Evolutionary conservation across 64 coral and sea anemone genomes (phyloP), one percentile per base, ranked within the genome.

Genomic region (Trachythela sp.): DNA sequence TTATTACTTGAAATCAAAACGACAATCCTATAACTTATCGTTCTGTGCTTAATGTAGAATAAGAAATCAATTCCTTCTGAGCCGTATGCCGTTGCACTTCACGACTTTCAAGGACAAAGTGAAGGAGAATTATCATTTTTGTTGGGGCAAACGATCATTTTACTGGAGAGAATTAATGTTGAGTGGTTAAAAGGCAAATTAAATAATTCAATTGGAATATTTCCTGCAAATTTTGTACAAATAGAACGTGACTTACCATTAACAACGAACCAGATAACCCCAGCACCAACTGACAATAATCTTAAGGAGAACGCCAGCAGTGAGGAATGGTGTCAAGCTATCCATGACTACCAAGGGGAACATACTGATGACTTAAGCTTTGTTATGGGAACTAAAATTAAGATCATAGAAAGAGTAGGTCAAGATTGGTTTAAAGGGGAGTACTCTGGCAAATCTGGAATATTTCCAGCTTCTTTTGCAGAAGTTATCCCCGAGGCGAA

Each of bases 361-460:
- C 70, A 56, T 18, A 86, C 70, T 36, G 96, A 92, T 13, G 96
- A 99, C 41, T 87, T 99, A 15, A 91, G 58, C 56, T 91, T 99
- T 52, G 51, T 18, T 84, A 52, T 72, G 4, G 96, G 96, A 22
- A 85, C 89, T 37, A 60, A 48, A 15, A 86, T 99, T 84, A 83
- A 93, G 35, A 88, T 99, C 48, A 72, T 91, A 31, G 91, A 90
- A 64, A 89, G 59, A 43, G 51, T 99, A 39, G 89, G 75, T 48
- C 88, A 99, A 40, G 93, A 99, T 36, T 99, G 96, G 96, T 72
- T 95, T 7, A 91, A 89, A 75, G 96, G 96, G 27, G 77, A 85
- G 45, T 77, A 39, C 42, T 14, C 13, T 26, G 91, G 91, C 34
- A 84, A 93, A 71, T 87, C 70, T 20, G 96, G 96, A 30, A 86